Evolutionary conservation across 2,113 vertebrate species (phyloP).

Genomic region (Nothobranchius furzeri): DNA sequence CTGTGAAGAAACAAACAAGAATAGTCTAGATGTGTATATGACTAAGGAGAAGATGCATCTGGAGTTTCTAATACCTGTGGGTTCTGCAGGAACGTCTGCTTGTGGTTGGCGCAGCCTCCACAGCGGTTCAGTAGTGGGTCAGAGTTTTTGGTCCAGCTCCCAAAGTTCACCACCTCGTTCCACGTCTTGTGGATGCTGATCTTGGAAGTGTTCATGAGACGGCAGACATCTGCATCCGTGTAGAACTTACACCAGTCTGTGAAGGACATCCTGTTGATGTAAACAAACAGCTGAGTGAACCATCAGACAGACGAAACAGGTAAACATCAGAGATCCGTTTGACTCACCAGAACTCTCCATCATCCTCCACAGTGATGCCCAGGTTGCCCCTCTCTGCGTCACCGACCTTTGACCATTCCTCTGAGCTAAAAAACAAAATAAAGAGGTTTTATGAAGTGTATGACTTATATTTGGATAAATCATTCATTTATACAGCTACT

Average conservation of each 20-base stretch:
- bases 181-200: slow-evolving; percentile 88
- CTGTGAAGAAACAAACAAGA: slow-evolving; percentile 62
- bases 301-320: not conserved
- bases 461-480: not conserved
- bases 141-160: slow-evolving; percentile 84
- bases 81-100: slow-evolving; percentile 90
- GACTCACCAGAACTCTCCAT: slow-evolving; percentile 95
- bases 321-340: not conserved
- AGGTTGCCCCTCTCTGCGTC: slow-evolving; percentile 81
- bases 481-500: not conserved
- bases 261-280: slow-evolving; percentile 86
- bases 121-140: slow-evolving; percentile 87
- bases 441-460: not conserved
- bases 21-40: not conserved
- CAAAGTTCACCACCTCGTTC: slow-evolving; percentile 80
- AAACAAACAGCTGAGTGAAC: not conserved
- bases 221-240: slow-evolving; percentile 86
- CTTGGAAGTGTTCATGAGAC: slow-evolving; percentile 87
- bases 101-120: slow-evolving; percentile 91
- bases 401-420: slow-evolving; percentile 91
- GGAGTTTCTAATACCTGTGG: slow-evolving; percentile 84
- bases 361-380: slow-evolving; percentile 86
- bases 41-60: not conserved
- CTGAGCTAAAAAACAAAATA: slow-evolving; percentile 78
- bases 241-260: slow-evolving; percentile 92